Evolutionary conservation across 2,888 invertebrate genomes (phyloP).

Genomic region (Callosobruchus maculatus): DNA sequence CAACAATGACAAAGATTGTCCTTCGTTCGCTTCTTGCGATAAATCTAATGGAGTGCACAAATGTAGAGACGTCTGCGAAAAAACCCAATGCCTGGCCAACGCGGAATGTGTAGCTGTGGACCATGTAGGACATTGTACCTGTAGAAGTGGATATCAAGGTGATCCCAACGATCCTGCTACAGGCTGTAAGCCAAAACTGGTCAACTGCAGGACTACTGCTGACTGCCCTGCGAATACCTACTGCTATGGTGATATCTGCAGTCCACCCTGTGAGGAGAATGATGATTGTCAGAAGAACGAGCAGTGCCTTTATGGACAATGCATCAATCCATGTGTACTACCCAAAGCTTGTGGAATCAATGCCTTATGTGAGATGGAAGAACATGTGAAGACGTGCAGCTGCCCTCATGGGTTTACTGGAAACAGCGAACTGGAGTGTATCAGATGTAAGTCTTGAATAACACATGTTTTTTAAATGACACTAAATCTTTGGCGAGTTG

Average conservation of each 20-base stretch:
- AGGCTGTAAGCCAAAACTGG: slow-evolving; percentile 75
- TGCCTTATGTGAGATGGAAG: slow-evolving; percentile 68
- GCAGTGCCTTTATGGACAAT: slow-evolving; percentile 78
- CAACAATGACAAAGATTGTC: slow-evolving; percentile 74
- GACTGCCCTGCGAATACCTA: slow-evolving; percentile 79
- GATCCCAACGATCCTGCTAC: slow-evolving; percentile 64
- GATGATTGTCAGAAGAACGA: slow-evolving; percentile 77
- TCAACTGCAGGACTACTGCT: slow-evolving; percentile 64
- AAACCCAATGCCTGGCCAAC: slow-evolving; percentile 74
- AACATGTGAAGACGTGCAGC: slow-evolving; percentile 74
- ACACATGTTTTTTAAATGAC: not conserved
- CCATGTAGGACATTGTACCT: slow-evolving; percentile 75
- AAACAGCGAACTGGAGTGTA: slow-evolving; percentile 78
- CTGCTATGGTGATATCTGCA: slow-evolving; percentile 76
- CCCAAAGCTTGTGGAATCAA: slow-evolving; percentile 80
- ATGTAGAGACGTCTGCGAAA: slow-evolving; percentile 80
- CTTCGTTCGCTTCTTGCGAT: slow-evolving; percentile 72
- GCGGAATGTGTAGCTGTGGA: slow-evolving; percentile 76
- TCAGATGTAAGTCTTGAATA: slow-evolving; percentile 61
- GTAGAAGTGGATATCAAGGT: slow-evolving; percentile 74
- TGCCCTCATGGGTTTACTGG: slow-evolving; percentile 86
- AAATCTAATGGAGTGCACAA: slow-evolving; percentile 69
- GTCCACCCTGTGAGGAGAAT: slow-evolving; percentile 74
- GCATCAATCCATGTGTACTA: slow-evolving; percentile 73
- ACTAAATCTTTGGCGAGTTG: too few relatives aligned